These are phyloP conservation scores for Zoanthus sociatus DNA, from an alignment of 92 coral and sea anemone species.

Conservation along the genomic window DNA sequence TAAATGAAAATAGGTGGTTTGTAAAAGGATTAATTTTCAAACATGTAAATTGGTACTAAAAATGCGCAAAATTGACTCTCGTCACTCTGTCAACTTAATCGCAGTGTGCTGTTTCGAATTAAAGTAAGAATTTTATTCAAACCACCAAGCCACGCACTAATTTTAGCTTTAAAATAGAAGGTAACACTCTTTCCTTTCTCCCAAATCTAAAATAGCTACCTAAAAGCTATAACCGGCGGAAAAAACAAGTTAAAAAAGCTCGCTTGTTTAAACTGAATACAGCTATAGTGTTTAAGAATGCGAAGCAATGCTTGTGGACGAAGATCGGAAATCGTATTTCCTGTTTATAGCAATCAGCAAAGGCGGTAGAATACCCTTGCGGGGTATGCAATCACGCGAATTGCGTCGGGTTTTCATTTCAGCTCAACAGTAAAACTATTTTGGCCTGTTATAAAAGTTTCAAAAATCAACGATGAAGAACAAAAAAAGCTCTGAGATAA, in stretches of 20 bases:
- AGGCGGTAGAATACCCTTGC: neutral
- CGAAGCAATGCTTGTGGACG: conserved; percentile 13
- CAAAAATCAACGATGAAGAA: neutral
- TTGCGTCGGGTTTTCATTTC: neutral
- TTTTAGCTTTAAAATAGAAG: neutral
- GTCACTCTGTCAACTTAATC: neutral
- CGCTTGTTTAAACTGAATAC: neutral
- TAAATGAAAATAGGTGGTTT: neutral
- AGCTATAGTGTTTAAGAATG: neutral
- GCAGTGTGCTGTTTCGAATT: conserved; percentile 26
- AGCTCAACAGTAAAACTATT: neutral
- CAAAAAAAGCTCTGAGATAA: neutral
- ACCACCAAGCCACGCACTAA: conserved; percentile 24
- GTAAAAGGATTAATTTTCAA: neutral
- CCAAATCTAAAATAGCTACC: neutral
- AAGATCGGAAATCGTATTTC: conserved; percentile 34
- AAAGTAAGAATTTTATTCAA: neutral
- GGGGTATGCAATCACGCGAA: conserved; percentile 28
- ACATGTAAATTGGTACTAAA: neutral
- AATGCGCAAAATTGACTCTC: neutral
- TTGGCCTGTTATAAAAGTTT: neutral
- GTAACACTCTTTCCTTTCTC: neutral
- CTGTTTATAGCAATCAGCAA: conserved; percentile 27
- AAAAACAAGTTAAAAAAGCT: conserved; percentile 1
- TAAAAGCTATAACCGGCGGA: neutral